Percentiles rank a stretch among this genome's conserved stretches.
Conservation (phyloP, 2,797 vertebrate species). For the Limnodromus scolopaceus region DNA sequence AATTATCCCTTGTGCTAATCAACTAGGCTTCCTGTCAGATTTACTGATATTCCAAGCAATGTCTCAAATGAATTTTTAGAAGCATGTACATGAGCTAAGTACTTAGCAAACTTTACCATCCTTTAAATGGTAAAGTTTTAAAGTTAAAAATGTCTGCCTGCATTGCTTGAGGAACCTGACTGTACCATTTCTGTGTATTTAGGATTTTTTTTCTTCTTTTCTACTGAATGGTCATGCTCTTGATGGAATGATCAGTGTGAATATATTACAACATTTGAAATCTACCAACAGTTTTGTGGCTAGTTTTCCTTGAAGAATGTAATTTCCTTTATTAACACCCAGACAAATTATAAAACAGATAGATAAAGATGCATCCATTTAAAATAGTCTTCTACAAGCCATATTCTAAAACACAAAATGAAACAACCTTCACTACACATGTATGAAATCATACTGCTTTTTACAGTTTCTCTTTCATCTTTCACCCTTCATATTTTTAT, state of each 20-base stretch:
- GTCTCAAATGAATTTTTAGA: background rate
- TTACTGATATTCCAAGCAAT: background rate
- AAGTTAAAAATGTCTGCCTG: background rate
- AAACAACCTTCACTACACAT: background rate
- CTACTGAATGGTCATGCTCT: background rate
- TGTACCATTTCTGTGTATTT: background rate
- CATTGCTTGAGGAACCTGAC: background rate
- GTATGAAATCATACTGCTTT: background rate
- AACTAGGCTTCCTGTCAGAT: background rate
- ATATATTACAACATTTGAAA: background rate
- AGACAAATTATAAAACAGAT: background rate
- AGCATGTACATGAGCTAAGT: background rate
- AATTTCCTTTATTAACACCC: background rate
- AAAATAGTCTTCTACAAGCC: background rate
- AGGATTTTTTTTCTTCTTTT: background rate
- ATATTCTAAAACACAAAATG: background rate
- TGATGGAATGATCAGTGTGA: background rate
- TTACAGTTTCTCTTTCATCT: background rate
- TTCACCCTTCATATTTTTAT: background rate
- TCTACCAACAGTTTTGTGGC: background rate
- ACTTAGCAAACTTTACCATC: background rate
- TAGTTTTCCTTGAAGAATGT: background rate
- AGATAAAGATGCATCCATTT: background rate
- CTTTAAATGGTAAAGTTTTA: too few relatives aligned
- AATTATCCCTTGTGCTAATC: background rate